phyloP scores from a whole-genome alignment of 2,797 vertebrate species.

The Emydoidea blandingii region DNA sequence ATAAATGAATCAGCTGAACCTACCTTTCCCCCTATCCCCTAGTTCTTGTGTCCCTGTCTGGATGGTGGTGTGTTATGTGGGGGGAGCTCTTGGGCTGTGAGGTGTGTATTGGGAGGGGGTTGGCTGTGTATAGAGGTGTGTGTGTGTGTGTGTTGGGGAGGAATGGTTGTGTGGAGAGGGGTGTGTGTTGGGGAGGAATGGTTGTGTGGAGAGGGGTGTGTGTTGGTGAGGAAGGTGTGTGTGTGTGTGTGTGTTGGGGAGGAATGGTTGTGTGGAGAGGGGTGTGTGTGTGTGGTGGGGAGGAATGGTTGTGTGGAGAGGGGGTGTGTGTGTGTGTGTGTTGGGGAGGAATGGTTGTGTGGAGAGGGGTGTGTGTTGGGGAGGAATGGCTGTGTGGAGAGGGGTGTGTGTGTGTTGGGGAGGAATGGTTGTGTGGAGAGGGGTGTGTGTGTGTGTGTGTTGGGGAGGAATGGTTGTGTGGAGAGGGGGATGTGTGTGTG shows the following conservation, averaged over 20 bases:
- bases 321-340: too few relatives aligned
- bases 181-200: neutral
- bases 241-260: neutral
- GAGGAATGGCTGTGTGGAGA: neutral
- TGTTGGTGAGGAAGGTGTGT: neutral
- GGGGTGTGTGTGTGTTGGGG: neutral
- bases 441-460: too few relatives aligned
- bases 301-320: neutral
- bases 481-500: neutral
- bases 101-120: neutral
- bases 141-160: neutral
- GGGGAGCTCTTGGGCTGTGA: neutral
- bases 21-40: constrained; percentile 46
- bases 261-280: neutral
- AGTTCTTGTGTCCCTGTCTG: neutral
- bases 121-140: neutral
- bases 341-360: neutral
- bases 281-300: too few relatives aligned
- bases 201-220: neutral
- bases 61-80: neutral
- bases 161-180: neutral
- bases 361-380: too few relatives aligned
- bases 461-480: neutral
- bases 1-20: constrained; percentile 44
- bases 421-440: too few relatives aligned